Evolutionary conservation across 2,888 invertebrate species (phyloP).

Genomic region (Pristionchus arcanus): DNA sequence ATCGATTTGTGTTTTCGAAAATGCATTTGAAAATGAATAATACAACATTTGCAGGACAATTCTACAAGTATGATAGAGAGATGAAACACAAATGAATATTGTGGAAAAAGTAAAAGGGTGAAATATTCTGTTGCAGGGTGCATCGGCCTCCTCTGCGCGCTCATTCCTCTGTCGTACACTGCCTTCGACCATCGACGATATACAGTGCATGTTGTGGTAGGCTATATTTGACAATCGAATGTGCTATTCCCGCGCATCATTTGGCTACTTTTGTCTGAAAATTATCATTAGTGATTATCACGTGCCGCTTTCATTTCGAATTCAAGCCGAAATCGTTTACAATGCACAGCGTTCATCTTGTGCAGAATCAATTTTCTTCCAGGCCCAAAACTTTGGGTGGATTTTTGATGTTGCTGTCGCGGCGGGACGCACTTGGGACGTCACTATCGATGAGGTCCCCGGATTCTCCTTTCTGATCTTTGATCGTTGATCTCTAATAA

Average conservation of each 20-base stretch:
- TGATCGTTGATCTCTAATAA: neutral
- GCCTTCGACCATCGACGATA: slow-evolving; percentile 18
- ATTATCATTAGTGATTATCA: too few relatives aligned
- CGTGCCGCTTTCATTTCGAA: too few relatives aligned
- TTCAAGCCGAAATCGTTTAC: neutral
- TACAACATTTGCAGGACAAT: neutral
- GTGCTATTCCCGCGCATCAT: too few relatives aligned
- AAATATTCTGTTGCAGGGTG: neutral
- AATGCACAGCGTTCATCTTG: too few relatives aligned
- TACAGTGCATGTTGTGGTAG: neutral
- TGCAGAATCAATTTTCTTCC: neutral
- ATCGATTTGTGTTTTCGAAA: neutral
- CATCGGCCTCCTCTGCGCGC: neutral
- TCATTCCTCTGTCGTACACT: neutral
- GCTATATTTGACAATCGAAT: neutral
- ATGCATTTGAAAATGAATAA: neutral
- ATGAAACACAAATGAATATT: neutral
- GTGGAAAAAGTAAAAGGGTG: neutral
- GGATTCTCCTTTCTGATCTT: neutral
- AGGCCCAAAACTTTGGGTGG: slow-evolving; percentile 36
- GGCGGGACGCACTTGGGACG: neutral
- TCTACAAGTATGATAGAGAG: neutral
- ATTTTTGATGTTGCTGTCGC: slow-evolving; percentile 1
- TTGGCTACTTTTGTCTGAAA: too few relatives aligned
- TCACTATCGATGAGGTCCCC: slow-evolving; percentile 1